phyloP scores from a whole-genome alignment of 2,888 invertebrate species.

The Clusia tigrina region DNA sequence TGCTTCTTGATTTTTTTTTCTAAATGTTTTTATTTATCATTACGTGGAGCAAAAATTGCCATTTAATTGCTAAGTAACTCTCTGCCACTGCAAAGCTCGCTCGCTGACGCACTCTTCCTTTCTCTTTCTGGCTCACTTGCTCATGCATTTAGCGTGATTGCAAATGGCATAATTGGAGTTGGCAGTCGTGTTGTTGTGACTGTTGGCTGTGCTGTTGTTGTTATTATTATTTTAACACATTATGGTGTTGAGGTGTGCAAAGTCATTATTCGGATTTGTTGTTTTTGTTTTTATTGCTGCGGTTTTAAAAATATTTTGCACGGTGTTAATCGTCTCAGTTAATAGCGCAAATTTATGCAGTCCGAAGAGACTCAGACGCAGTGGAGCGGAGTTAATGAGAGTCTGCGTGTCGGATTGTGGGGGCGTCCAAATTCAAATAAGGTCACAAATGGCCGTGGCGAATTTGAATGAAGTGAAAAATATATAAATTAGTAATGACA shows the following conservation, averaged over 20 bases:
- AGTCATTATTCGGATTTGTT: not conserved
- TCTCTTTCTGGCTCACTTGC: not conserved
- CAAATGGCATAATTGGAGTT: not conserved
- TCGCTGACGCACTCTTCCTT: not conserved
- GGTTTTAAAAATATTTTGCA: not conserved
- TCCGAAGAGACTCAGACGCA: slow-evolving; percentile 1
- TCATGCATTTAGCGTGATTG: not conserved
- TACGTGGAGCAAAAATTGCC: not conserved
- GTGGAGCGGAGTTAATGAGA: too few species aligned
- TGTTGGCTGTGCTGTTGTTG: slow-evolving; percentile 6
- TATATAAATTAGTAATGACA: too few species aligned
- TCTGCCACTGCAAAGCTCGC: too few species aligned
- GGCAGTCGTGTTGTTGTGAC: not conserved
- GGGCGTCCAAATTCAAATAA: too few species aligned
- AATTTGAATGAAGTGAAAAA: too few species aligned
- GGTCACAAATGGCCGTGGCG: too few species aligned
- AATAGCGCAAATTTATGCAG: not conserved
- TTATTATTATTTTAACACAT: not conserved
- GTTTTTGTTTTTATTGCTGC: slow-evolving; percentile 8
- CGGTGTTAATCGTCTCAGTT: not conserved
- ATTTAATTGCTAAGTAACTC: not conserved
- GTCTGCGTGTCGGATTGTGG: too few species aligned
- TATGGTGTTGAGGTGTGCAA: not conserved
- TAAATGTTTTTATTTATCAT: not conserved
- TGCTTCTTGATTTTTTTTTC: not conserved